Evolutionary conservation across 1,140 invertebrate species (phyloP).

Genomic region (Cecropterus lyciades): DNA sequence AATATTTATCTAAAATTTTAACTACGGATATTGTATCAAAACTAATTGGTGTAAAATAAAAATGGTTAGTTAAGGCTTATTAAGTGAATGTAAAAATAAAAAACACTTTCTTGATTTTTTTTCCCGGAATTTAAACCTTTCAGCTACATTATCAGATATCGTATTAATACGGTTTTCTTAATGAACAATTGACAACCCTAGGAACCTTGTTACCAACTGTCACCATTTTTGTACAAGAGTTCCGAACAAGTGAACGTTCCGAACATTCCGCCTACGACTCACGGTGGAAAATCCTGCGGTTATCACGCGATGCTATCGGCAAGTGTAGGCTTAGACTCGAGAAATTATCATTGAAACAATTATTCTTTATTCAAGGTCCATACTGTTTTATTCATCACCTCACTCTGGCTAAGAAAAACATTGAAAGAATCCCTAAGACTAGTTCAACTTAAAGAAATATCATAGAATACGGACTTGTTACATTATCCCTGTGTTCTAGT

Average conservation of each 20-base stretch:
- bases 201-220: background rate
- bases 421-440: background rate
- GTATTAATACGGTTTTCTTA: too few relatives aligned
- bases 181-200: background rate
- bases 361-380: conserved; percentile 21
- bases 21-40: too few relatives aligned
- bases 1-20: too few relatives aligned
- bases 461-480: too few relatives aligned
- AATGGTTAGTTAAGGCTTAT: too few relatives aligned
- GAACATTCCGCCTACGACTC: conserved; percentile 9
- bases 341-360: conserved; percentile 34
- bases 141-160: too few relatives aligned
- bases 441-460: background rate
- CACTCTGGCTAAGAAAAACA: conserved; percentile 6
- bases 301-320: conserved; percentile 5
- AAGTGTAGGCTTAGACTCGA: conserved; percentile 17
- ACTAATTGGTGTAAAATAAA: too few relatives aligned
- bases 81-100: too few relatives aligned
- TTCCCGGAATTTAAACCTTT: too few relatives aligned
- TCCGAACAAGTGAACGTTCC: conserved; percentile 12
- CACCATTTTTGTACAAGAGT: conserved; percentile 16
- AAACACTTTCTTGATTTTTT: too few relatives aligned
- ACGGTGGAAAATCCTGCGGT: conserved; percentile 17
- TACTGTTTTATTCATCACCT: conserved; percentile 26
- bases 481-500: too few relatives aligned